Evolutionary conservation across 2,113 vertebrate species (phyloP), one percentile per base, ranked within the genome.

Genomic region (Pterocles gutturalis): DNA sequence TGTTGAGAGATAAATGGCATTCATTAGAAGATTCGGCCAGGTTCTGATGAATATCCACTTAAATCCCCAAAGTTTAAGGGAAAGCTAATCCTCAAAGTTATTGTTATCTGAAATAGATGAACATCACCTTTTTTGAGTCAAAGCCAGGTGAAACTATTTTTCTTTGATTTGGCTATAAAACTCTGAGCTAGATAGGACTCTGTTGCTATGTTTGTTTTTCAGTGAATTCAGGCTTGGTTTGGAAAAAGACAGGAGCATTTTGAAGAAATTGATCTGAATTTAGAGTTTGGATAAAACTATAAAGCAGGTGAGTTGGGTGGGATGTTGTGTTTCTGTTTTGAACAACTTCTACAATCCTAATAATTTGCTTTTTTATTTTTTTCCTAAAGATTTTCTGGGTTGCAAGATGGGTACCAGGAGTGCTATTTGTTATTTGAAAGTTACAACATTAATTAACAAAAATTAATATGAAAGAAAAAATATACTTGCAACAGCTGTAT

Each of bases 101-200:
- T 7, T 55, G 24, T 58, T 43, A 41, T n/a, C 38, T 48, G n/a
- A 20, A 60, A 29, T 1, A 67, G 28, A 48, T 55, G 19, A 80
- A 17, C 4, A 11, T 28, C 90, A 62, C 43, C 75, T 60, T 53
- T 49, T 76, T 18, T 21, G 46, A 78, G 51, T 38, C 36, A 88
- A 57, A 54, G 2, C 6, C 83, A 60, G 61, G 43, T 89, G 51
- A 75, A 91, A 36, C 1, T 17, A 1, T 34, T 53, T 75, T 38
- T 24, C 28, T 17, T 85, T 69, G 20, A 28, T 57, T 33, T 61
- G 22, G 3, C 9, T 83, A 7, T 26, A 69, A 83, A 93, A 16
- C 11, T 12, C 26, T 19, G 33, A 64, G 55, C 9, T 45, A 8
- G 17, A 6, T 2, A 1, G 12, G 18, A 0, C 2, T 58, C 17